These are phyloP conservation scores for Stegastes partitus DNA, from an alignment of 2,113 vertebrate species.

Conservation along the genomic window DNA sequence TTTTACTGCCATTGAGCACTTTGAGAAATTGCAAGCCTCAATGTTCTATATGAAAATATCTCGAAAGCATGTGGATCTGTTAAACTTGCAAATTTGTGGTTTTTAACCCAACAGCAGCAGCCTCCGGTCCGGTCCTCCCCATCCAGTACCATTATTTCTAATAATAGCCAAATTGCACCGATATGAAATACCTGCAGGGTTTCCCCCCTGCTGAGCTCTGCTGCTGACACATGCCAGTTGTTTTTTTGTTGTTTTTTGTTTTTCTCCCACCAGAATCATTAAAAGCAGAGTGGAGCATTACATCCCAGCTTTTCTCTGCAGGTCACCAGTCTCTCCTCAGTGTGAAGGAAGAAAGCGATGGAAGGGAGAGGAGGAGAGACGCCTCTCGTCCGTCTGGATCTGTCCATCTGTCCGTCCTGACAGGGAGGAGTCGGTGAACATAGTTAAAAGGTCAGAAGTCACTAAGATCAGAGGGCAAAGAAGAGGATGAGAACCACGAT, in stretches of 20 bases:
- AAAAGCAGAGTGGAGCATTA: constrained; percentile 23
- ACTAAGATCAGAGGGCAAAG: constrained; percentile 79
- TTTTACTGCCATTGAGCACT: too few species aligned
- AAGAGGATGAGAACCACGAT: constrained; percentile 85
- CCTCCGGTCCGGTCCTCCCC: background rate
- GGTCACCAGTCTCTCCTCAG: constrained; percentile 7
- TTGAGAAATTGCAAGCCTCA: too few species aligned
- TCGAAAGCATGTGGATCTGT: too few species aligned
- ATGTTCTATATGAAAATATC: too few species aligned
- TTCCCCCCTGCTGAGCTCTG: background rate
- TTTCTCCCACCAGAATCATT: background rate
- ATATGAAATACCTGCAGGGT: constrained; percentile 5
- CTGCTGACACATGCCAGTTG: constrained; percentile 4
- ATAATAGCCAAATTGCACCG: constrained; percentile 21
- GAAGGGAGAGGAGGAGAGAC: background rate
- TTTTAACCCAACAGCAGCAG: constrained; percentile 38
- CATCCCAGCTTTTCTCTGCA: constrained; percentile 2
- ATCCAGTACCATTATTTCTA: constrained; percentile 16
- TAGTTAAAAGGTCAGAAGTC: constrained; percentile 25
- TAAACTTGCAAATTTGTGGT: background rate
- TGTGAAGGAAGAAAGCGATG: background rate
- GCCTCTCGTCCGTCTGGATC: constrained; percentile 21
- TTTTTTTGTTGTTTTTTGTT: too few species aligned
- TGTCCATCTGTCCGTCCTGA: constrained; percentile 14
- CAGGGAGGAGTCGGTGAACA: constrained; percentile 8